Evolutionary conservation across 2,888 invertebrate species (phyloP), one percentile per base, ranked within the genome.

Genomic region (Drosophila mettleri): DNA sequence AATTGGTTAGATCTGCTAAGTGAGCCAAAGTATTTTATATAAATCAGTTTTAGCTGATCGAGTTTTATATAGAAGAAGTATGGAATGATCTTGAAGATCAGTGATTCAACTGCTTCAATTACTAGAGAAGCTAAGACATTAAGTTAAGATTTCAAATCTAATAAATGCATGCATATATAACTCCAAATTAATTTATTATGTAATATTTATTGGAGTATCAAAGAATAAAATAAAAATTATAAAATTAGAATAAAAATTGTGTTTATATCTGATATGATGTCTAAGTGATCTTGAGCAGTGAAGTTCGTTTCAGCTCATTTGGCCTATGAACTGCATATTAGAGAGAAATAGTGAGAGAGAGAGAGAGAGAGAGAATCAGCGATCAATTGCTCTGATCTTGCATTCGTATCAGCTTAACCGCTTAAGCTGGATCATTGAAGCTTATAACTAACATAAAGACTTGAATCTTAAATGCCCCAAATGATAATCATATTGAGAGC

Each of bases 361-460:
- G 39, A 31, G 16, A 27, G 27, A 12, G 9, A 48, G 18, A 18
- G 10, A 57, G 14, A 4, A 31, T 33, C 36, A 20, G 12, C 12
- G 0, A 39, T 20, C 18, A 6, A 39, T 12, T 20, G 12, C 18
- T 39, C 2, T 12, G 3, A 39, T 39, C 39, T 3, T 39, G 3
- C 24, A 24, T 2, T 20, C 10, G 6, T 22, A 41, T 33, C 33
- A 20, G 20, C 22, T 24, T n/a, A 31, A 31, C 4, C 41, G 18
- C 36, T 39, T 12, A 6, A 39, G 38, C 20, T 20, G 39, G 55
- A 46, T 46, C 53, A 39, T 20, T 12, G 39, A 7, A 14, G 14
- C 20, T 39, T 20, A 12, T 5, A 39, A 14, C 39, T 39, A 18
- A 36, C 36, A 18, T 18, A 38, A 38, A 18, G 9, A 18, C 4